Evolutionary conservation across 1,140 invertebrate species (phyloP).

Genomic region (Diplogasteroides magnus): DNA sequence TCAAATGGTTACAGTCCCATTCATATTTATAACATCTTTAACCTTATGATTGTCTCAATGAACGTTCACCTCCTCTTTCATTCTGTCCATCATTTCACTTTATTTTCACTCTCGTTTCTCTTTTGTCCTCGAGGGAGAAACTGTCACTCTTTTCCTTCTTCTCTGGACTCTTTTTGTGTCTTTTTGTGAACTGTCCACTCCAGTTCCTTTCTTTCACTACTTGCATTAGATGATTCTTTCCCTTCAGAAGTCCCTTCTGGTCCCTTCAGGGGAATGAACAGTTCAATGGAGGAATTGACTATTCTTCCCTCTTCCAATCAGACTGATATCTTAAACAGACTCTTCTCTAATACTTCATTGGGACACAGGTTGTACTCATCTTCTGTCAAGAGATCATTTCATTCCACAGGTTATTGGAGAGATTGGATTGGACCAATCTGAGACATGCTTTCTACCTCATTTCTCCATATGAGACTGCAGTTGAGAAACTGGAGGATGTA

Average conservation of each 20-base stretch:
- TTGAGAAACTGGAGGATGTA: constrained; percentile 42
- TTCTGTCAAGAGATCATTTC: not conserved
- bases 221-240: not conserved
- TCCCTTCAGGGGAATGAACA: not conserved
- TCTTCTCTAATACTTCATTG: constrained; percentile 53
- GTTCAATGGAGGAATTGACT: too few relatives aligned
- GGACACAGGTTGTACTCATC: constrained; percentile 43
- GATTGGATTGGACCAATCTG: constrained; percentile 45
- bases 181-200: too few relatives aligned
- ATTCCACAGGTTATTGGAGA: not conserved
- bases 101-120: too few relatives aligned
- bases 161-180: too few relatives aligned
- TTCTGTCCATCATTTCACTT: too few relatives aligned
- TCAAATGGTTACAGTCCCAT: too few relatives aligned
- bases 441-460: constrained; percentile 51
- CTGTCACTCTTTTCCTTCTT: too few relatives aligned
- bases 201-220: not conserved
- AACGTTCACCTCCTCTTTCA: too few relatives aligned
- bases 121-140: too few relatives aligned
- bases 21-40: too few relatives aligned
- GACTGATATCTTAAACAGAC: constrained; percentile 26
- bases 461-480: constrained; percentile 48
- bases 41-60: too few relatives aligned
- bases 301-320: constrained; percentile 3
- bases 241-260: not conserved